Base-by-base conservation (phyloP, 2,888 invertebrate species). In the Ferdinandea cuprea region DNA sequence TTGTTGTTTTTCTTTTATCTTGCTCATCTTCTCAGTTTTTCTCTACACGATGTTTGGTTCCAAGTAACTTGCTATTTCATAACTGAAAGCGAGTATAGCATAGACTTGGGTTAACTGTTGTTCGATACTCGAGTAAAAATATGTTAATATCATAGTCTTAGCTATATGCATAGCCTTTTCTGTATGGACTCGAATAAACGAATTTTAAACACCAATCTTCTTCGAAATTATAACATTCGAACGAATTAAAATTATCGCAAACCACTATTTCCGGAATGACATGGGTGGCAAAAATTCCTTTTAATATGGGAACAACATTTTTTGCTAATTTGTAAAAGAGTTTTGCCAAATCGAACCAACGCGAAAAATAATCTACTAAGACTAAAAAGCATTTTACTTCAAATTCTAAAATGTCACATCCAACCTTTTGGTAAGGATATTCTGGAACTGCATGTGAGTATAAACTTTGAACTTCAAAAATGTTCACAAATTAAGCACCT, bases 321-420 rank as follows among this genome's bases (percentile, higher is more conserved):
- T n/a, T n/a, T n/a, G n/a, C n/a, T n/a, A n/a, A n/a, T n/a, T n/a
- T n/a, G n/a, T n/a, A n/a, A n/a, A n/a, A n/a, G n/a, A n/a, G n/a
- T n/a, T n/a, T n/a, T n/a, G n/a, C n/a, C n/a, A n/a, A n/a, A n/a
- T n/a, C n/a, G n/a, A n/a, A n/a, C n/a, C n/a, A n/a, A n/a, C n/a
- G n/a, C n/a, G n/a, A n/a, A n/a, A n/a, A n/a, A n/a, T n/a, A n/a
- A n/a, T n/a, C n/a, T n/a, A n/a, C n/a, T n/a, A n/a, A n/a, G 6
- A 74, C 40, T 44, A 76, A 32, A 54, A 46, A 66, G 7, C 9
- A 40, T 32, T 74, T 68, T 32, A 50, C n/a, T n/a, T n/a, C n/a
- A n/a, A n/a, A n/a, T 52, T 66, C 74, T n/a, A 65, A 56, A 40
- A 74, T 74, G 19, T 74, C 58, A 11, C 58, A 54, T 9, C 52